Conservation (phyloP, 2,113 vertebrate species). For the Leucoraja erinaceus region DNA sequence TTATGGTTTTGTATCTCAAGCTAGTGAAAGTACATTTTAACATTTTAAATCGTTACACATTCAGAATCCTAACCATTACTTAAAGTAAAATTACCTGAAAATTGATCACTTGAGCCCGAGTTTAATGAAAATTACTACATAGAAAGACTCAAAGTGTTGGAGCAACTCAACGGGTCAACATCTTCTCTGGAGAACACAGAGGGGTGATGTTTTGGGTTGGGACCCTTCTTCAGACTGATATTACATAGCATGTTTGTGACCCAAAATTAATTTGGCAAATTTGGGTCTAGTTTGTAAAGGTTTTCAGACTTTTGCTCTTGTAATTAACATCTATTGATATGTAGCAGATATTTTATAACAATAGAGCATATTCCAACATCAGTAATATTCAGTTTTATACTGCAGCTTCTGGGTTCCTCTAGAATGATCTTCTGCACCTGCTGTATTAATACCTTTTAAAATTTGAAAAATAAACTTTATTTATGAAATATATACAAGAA, state of each 20-base stretch:
- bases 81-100: neutral
- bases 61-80: neutral
- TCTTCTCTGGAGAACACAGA: too few relatives aligned
- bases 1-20: neutral
- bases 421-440: neutral
- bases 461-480: neutral
- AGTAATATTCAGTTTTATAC: neutral
- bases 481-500: too few relatives aligned
- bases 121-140: too few relatives aligned
- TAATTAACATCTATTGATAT: neutral
- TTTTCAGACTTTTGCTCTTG: neutral
- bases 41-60: neutral
- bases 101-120: too few relatives aligned
- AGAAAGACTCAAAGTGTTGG: too few relatives aligned
- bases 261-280: too few relatives aligned
- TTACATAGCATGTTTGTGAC: too few relatives aligned
- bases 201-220: too few relatives aligned
- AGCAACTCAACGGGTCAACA: too few relatives aligned
- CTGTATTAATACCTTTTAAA: neutral
- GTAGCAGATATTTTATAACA: neutral
- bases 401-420: neutral
- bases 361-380: neutral
- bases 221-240: too few relatives aligned
- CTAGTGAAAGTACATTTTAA: neutral
- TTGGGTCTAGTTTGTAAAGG: neutral